A percentile compares a stretch with the other conserved stretches of the same genome.
These are phyloP conservation scores for Tenebrosternarchus preto DNA, from an alignment of 2,113 vertebrate genomes.

Conservation along the genomic window DNA sequence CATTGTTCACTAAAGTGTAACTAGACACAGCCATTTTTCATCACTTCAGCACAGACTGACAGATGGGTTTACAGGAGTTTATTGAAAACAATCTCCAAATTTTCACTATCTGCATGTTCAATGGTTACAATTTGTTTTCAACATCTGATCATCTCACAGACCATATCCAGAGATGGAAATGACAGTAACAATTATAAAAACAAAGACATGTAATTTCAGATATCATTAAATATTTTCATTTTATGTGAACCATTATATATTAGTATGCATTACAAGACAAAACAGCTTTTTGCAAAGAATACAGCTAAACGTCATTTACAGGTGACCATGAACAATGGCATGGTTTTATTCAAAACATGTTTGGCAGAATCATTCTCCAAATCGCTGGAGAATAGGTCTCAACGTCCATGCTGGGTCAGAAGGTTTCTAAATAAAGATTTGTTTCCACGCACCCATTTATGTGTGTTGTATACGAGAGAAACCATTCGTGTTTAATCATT, in stretches of 20 bases:
- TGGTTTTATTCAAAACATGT: constrained; percentile 55
- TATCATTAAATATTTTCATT: constrained; percentile 99
- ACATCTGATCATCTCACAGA: constrained; percentile 74
- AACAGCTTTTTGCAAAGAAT: constrained; percentile 84
- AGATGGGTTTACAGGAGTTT: constrained; percentile 77
- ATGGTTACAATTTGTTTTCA: constrained; percentile 80
- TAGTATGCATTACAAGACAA: constrained; percentile 95
- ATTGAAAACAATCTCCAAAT: constrained; percentile 88
- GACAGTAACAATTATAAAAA: constrained; percentile 64
- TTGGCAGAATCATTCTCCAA: constrained; percentile 58
- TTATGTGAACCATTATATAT: constrained; percentile 99
- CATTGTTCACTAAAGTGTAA: constrained; percentile 1
- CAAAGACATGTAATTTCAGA: constrained; percentile 85
- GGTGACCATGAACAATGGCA: constrained; percentile 81
- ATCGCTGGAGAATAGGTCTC: constrained; percentile 52
- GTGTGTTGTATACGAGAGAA: constrained; percentile 22
- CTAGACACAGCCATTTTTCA: constrained; percentile 2
- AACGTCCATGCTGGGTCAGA: constrained; percentile 48
- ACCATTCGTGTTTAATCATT: constrained; percentile 7
- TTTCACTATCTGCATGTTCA: constrained; percentile 83
- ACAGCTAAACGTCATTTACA: constrained; percentile 92
- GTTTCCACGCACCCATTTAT: not conserved
- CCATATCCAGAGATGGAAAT: constrained; percentile 47
- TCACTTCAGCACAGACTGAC: not conserved
- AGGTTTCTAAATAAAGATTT: constrained; percentile 32